A percentile compares a stretch with the other conserved stretches of the same genome.
Conservation (phyloP, 2,797 vertebrate species). For the Petrocephalus schoutedeni region DNA sequence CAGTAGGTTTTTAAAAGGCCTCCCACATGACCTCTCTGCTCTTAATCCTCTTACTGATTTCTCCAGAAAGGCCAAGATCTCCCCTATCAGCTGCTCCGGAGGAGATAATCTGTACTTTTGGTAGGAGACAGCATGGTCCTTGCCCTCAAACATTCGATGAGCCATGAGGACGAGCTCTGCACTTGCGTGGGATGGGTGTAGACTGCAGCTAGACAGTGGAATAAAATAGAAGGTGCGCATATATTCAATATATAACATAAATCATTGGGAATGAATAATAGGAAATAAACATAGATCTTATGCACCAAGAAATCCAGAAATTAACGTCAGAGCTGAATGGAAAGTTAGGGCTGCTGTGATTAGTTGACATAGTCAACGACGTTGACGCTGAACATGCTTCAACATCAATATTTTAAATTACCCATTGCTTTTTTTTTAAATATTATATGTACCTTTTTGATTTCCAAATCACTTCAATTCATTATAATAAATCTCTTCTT, state of each 20-base stretch:
- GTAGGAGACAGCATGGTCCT: conserved; percentile 58
- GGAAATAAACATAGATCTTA: not conserved
- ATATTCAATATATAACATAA: not conserved
- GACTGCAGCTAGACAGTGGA: not conserved
- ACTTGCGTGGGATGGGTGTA: not conserved
- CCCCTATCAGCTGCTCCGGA: conserved; percentile 53
- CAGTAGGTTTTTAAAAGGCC: not conserved
- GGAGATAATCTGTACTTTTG: conserved; percentile 67
- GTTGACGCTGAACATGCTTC: too few relatives aligned
- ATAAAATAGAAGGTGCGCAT: not conserved
- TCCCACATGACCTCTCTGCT: not conserved
- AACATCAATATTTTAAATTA: too few relatives aligned
- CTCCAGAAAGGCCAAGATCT: conserved; percentile 58
- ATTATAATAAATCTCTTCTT: too few relatives aligned
- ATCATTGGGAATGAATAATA: not conserved
- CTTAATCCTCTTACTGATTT: conserved; percentile 53
- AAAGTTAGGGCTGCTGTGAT: too few relatives aligned
- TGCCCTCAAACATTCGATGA: conserved; percentile 64
- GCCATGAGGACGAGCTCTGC: conserved; percentile 48
- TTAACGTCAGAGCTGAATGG: too few relatives aligned
- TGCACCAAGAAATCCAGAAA: not conserved
- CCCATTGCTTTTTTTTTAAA: too few relatives aligned
- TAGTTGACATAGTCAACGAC: too few relatives aligned
- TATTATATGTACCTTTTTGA: too few relatives aligned
- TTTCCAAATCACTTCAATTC: too few relatives aligned